phyloP scores from a whole-genome alignment of 1,140 invertebrate genomes.

The Lepidostoma basale region DNA sequence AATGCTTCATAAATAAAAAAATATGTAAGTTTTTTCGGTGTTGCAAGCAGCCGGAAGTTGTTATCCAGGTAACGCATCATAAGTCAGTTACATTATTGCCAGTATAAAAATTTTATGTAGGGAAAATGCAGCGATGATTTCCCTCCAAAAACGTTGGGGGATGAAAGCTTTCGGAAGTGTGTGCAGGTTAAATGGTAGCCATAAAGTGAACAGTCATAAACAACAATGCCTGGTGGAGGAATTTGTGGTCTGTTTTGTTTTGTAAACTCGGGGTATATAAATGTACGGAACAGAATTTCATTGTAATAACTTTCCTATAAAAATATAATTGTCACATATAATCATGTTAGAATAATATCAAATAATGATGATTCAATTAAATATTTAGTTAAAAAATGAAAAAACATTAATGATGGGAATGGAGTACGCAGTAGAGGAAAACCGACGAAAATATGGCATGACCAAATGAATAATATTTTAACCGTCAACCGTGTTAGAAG shows the following conservation, averaged over 20 bases:
- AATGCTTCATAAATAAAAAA: no score
- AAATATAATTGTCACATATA: no score
- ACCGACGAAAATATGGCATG: no score
- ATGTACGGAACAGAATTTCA: not conserved
- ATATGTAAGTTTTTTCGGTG: conserved; percentile 39
- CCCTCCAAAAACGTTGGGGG: not conserved
- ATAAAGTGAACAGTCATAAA: conserved; percentile 11
- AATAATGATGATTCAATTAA: no score
- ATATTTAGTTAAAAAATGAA: no score
- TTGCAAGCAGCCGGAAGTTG: conserved; percentile 37
- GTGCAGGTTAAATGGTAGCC: conserved; percentile 12
- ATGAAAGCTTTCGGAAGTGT: not conserved
- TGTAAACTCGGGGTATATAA: not conserved
- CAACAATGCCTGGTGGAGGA: not conserved
- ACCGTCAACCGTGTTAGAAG: no score
- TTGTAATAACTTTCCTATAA: not conserved
- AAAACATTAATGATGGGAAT: no score
- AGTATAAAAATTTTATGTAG: conserved; percentile 25
- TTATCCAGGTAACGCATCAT: conserved; percentile 45
- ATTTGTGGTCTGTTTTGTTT: conserved; percentile 9
- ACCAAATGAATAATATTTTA: no score
- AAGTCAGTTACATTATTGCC: conserved; percentile 45
- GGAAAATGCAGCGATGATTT: conserved; percentile 27
- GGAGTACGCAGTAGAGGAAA: no score
- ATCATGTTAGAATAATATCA: no score